Evolutionary conservation across 2,888 invertebrate genomes (phyloP).

Genomic region (Teleogryllus oceanicus): DNA sequence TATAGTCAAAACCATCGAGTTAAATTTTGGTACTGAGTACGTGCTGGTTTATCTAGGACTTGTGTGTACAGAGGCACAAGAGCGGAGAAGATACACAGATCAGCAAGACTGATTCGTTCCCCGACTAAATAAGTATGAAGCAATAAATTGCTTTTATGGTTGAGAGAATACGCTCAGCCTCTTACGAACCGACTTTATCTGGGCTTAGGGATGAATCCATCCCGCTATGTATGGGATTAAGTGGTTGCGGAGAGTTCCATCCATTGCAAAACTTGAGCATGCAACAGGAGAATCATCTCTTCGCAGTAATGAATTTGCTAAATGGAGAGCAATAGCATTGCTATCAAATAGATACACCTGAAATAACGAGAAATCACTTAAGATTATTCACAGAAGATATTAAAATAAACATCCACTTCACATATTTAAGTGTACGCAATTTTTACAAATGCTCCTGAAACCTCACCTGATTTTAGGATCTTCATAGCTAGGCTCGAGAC

Average conservation of each 20-base stretch:
- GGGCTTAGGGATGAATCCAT: conserved; percentile 41
- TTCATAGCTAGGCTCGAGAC: neutral
- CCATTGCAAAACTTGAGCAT: conserved; percentile 49
- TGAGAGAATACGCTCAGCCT: conserved; percentile 41
- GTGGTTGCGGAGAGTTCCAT: conserved; percentile 45
- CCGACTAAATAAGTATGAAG: conserved; percentile 48
- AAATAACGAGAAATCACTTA: neutral
- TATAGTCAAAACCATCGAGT: conserved; percentile 50
- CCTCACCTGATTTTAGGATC: neutral
- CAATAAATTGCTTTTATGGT: conserved; percentile 44
- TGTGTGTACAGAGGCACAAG: conserved; percentile 46
- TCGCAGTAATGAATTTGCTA: conserved; percentile 44
- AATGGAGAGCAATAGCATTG: conserved; percentile 46
- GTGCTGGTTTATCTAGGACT: conserved; percentile 41
- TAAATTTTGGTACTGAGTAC: conserved; percentile 44
- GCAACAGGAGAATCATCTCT: conserved; percentile 41
- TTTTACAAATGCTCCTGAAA: neutral
- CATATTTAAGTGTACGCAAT: too few relatives aligned
- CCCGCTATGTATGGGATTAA: conserved; percentile 44
- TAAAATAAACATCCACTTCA: too few relatives aligned
- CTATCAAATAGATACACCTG: conserved; percentile 42
- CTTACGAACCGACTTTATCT: conserved; percentile 36
- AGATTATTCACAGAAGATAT: too few relatives aligned
- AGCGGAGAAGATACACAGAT: conserved; percentile 44
- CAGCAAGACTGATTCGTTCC: conserved; percentile 49